Evolutionary conservation across 2,888 invertebrate species (phyloP), one percentile per base, ranked within the genome.

Genomic region (Ephialtes manifestator): DNA sequence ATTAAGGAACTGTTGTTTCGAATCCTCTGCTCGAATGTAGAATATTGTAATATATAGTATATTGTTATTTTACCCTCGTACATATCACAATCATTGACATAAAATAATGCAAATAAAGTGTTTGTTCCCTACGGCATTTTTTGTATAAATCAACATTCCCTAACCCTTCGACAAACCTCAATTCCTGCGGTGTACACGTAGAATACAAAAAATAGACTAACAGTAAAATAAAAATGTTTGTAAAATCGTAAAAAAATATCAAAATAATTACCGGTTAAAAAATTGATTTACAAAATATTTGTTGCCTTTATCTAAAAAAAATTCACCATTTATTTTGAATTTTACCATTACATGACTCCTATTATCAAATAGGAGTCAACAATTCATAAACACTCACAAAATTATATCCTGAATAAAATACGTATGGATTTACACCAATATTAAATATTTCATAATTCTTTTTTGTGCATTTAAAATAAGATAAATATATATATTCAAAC

Each of bases 1-100:
- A 10, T 31, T 63, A 35, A 8, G 15, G n/a, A 60, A 60, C 1
- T 31, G n/a, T 60, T 31, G 15, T 31, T 35, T 63, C 63, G 35
- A 35, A 63, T 63, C n/a, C 15, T 63, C 35, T 63, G 63, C 35
- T 63, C 63, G 63, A 63, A 63, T 63, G 31, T 63, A 63, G 63
- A 63, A 63, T 35, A 63, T 35, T 63, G 63, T 63, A 63, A n/a
- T 18, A 35, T 18, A 35, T 63, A 35, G 20, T 63, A 31, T 63
- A 35, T 63, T 18, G 35, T 63, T 20, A 8, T 31, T 24, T 46
- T 20, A 43, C 5, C 46, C 46, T 67, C 67, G 20, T 67, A 67
- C 3, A 20, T 65, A 39, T 11, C 18, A 65, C 13, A 10, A 24
- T 67, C 11, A 24, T 43, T 5, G 67, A 67, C 13, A n/a, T n/a